Conservation (phyloP, 2,113 vertebrate genomes). For the Oryzias javanicus region DNA sequence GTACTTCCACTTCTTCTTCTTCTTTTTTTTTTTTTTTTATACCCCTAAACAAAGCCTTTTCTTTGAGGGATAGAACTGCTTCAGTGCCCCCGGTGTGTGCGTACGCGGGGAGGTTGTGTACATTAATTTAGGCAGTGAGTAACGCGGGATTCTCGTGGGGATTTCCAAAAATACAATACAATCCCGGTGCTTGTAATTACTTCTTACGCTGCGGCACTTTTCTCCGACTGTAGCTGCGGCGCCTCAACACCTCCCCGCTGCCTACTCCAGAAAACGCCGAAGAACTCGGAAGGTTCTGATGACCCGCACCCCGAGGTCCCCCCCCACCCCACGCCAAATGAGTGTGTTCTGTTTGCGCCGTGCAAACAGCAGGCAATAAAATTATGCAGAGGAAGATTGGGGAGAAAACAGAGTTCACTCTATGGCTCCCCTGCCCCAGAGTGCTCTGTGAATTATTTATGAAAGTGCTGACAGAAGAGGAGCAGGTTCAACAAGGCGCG, state of each 20-base stretch:
- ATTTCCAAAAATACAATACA: not conserved
- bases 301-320: slow-evolving; percentile 23
- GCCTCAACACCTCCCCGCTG: not conserved
- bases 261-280: not conserved
- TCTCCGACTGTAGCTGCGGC: not conserved
- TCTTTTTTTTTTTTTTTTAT: not conserved
- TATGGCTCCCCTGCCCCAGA: slow-evolving; percentile 46
- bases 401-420: slow-evolving; percentile 22
- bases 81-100: slow-evolving; percentile 5
- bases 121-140: slow-evolving; percentile 22
- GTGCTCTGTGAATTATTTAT: slow-evolving; percentile 74
- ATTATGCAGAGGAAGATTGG: slow-evolving; percentile 35
- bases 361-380: slow-evolving; percentile 46
- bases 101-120: slow-evolving; percentile 27
- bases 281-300: too few relatives aligned
- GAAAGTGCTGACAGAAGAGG: slow-evolving; percentile 71
- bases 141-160: not conserved
- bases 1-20: not conserved
- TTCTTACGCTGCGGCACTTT: not conserved
- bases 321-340: slow-evolving; percentile 33
- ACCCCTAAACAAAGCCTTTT: not conserved
- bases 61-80: not conserved
- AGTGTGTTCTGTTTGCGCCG: slow-evolving; percentile 21
- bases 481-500: slow-evolving; percentile 59
- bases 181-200: not conserved